Evolutionary conservation across 2,888 invertebrate species (phyloP).

Genomic region (Xestia rhomboidea): DNA sequence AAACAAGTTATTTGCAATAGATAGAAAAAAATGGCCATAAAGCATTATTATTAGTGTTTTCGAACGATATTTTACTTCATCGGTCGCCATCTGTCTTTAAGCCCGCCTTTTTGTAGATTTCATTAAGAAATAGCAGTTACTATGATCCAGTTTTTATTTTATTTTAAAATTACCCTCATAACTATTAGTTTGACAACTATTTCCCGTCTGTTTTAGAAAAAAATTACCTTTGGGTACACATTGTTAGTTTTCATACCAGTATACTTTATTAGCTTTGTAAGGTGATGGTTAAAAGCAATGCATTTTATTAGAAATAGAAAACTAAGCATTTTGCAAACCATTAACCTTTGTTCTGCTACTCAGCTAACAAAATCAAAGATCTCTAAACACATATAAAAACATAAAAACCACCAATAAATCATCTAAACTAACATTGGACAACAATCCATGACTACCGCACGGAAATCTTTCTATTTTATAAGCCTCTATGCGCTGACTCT

Average conservation of each 20-base stretch:
- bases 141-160: slow-evolving; percentile 17
- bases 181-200: slow-evolving; percentile 8
- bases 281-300: too few relatives aligned
- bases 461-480: slow-evolving; percentile 62
- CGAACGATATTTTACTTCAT: slow-evolving; percentile 47
- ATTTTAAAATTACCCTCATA: background rate
- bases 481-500: slow-evolving; percentile 59
- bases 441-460: slow-evolving; percentile 60
- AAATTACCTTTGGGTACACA: rapidly evolving
- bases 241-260: background rate
- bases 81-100: slow-evolving; percentile 47
- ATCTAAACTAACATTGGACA: slow-evolving; percentile 55
- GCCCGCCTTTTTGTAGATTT: slow-evolving; percentile 26
- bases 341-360: background rate
- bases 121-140: slow-evolving; percentile 32
- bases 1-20: slow-evolving; percentile 68
- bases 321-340: background rate
- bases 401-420: slow-evolving; percentile 59
- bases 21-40: slow-evolving; percentile 58
- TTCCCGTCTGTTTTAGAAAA: background rate
- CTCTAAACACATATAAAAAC: slow-evolving; percentile 10
- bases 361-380: background rate
- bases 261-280: background rate
- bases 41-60: slow-evolving; percentile 57
- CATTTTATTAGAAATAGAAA: too few relatives aligned